A percentile compares a stretch with the other conserved stretches of the same genome.
These are phyloP conservation scores for Sceloporus undulatus DNA, from an alignment of 2,113 vertebrate species.

Conservation along the genomic window DNA sequence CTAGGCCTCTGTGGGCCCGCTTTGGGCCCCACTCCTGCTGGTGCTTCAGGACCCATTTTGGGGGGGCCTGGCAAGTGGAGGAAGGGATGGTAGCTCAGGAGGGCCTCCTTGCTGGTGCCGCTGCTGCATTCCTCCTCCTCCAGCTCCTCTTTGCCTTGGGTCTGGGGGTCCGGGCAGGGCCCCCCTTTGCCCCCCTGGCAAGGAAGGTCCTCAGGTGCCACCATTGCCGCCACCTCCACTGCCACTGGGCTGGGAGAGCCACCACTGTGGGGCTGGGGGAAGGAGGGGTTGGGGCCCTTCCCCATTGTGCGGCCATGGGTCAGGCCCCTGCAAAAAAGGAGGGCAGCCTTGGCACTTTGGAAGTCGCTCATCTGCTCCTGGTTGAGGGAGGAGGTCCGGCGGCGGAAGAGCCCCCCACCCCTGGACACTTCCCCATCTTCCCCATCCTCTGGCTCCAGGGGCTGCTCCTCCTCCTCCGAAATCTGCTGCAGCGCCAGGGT, in stretches of 20 bases:
- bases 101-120: too few species aligned
- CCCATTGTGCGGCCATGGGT: background rate
- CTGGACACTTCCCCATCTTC: slow-evolving; percentile 61
- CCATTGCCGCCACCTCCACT: slow-evolving; percentile 50
- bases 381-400: slow-evolving; percentile 70
- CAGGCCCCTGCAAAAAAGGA: background rate
- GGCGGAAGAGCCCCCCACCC: slow-evolving; percentile 7
- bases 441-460: slow-evolving; percentile 74
- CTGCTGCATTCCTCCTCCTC: background rate
- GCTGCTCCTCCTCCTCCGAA: slow-evolving; percentile 87
- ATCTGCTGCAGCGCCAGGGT: slow-evolving; percentile 85
- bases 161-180: background rate
- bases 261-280: background rate
- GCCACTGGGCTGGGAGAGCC: background rate
- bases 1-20: too few species aligned
- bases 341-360: slow-evolving; percentile 8
- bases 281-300: background rate
- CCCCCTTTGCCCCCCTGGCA: too few species aligned
- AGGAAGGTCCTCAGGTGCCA: background rate
- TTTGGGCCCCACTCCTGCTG: too few species aligned
- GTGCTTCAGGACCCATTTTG: too few species aligned
- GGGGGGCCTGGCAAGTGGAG: too few species aligned
- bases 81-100: too few species aligned
- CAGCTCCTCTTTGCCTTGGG: slow-evolving; percentile 29
- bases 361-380: slow-evolving; percentile 74